Base-by-base conservation (phyloP, 2,888 invertebrate genomes). In the Agonopterix subpropinquella region DNA sequence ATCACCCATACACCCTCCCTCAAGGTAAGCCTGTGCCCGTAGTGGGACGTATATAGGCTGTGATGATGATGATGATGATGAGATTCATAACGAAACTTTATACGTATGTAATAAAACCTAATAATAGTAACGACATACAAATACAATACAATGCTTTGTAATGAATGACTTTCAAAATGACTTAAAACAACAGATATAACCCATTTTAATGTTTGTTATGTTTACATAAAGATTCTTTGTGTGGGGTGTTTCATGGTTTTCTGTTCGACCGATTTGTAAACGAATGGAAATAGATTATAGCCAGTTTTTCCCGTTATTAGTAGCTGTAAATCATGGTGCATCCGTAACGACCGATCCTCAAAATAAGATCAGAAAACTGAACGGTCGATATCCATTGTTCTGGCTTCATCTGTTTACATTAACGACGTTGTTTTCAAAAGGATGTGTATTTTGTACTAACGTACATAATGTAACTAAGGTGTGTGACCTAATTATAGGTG, bases 141-240 rank as follows among this genome's bases (percentile, higher is more conserved):
- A 69, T 71, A 52, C 62, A 68, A 72, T 70, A 73, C 69, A 72
- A 69, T 65, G 69, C 73, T 77, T 64, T 65, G 74, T 73, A 78
- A 77, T 77, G 73, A 79, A 86, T 79, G 80, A 76, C 79, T 82
- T 74, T 80, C 74, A 78, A 86, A 86, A 86, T 87, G 86, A 87
- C 79, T 83, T 84, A 74, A 80, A 84, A 82, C 81, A 87, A 86
- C 88, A 87, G 80, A 77, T 80, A 83, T 84, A 86, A 84, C 79
- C 35, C 68, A 68, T 74, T 82, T 81, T 85, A 79, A 85, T 72
- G 85, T 81, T 75, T 81, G 80, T 84, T 86, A 78, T 85, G 85
- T 86, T 86, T 86, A 86, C 82, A 78, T 83, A 84, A 86, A 83
- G 85, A 85, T 86, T 85, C 86, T 86, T 86, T 86, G 86, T 86